phyloP scores from a whole-genome alignment of 2,888 invertebrate genomes.

The Coleophora deauratella region DNA sequence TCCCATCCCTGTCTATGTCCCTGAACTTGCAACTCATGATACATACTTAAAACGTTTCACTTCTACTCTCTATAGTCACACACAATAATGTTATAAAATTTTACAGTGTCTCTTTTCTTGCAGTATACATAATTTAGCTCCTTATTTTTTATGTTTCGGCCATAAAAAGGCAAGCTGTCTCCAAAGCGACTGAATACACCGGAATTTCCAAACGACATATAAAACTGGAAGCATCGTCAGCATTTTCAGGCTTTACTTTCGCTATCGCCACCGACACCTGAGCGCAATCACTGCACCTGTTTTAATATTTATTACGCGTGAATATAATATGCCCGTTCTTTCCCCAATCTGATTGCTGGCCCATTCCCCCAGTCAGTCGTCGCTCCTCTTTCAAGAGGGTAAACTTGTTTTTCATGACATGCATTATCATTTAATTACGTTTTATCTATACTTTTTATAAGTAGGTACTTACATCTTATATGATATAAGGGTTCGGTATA shows the following conservation, averaged over 20 bases:
- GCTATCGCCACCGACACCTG: conserved; percentile 41
- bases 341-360: conserved; percentile 44
- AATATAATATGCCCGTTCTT: conserved; percentile 62
- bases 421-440: too few relatives aligned
- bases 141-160: neutral
- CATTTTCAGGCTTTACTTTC: too few relatives aligned
- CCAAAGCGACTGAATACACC: conserved; percentile 6
- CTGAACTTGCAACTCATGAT: neutral
- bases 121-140: neutral
- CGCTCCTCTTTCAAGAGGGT: neutral
- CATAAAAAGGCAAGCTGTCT: conserved; percentile 6
- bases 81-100: too few relatives aligned
- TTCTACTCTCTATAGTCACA: too few relatives aligned
- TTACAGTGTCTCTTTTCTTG: neutral
- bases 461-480: too few relatives aligned
- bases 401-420: too few relatives aligned
- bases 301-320: conserved; percentile 72
- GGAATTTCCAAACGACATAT: conserved; percentile 23
- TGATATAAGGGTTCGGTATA: too few relatives aligned
- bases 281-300: conserved; percentile 65
- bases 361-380: conserved; percentile 15
- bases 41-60: too few relatives aligned
- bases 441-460: too few relatives aligned
- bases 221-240: conserved; percentile 34
- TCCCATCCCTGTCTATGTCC: neutral